Base-by-base conservation (phyloP, 2,113 vertebrate genomes). In the Menura novaehollandiae region DNA sequence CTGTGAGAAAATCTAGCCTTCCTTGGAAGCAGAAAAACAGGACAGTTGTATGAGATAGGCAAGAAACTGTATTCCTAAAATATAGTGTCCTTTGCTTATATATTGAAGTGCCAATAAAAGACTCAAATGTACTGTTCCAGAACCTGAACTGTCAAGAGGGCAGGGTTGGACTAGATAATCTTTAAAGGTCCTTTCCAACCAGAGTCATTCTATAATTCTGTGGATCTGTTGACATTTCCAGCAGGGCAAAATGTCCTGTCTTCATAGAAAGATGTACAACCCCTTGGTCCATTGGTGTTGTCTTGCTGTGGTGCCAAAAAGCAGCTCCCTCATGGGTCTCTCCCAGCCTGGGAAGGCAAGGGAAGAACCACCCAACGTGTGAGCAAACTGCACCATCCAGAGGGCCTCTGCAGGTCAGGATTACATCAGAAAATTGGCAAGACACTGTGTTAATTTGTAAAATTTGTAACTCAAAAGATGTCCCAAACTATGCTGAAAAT, bases 21-120 rank as follows among this genome's bases (percentile, higher is more conserved):
- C 53, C 47, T 92, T 24, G 67, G 49, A 95, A 92, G 33, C 35
- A 85, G 60, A 49, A 91, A 90, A 96, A 35, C 37, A 78, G 41
- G 53, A n/a, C 27, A 69, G 39, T 85, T 91, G 8, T 55, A 19
- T 76, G 56, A 82, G 24, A 49, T 1, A 63, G 60, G 24, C 16
- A 95, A 88, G 58, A 86, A 92, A 62, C 21, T 32, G 10, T 18
- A 44, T 56, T 72, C 23, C 41, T 74, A 68, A 94, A 82, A 59
- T 13, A n/a, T 0, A 85, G 6, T 4, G 26, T 39, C 19, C 1
- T 88, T 93, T 82, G 10, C n/a, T 82, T 35, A 4, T 41, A 20
- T n/a, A 75, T 18, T 26, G 28, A 37, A 82, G 9, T 10, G 4
- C 49, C 58, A 78, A 37, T 20, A 73, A 73, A 82, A 77, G 2